A percentile compares a stretch with the other conserved stretches of the same genome.
Conservation (phyloP, 2,113 vertebrate species). For the Chloroceryle aenea region DNA sequence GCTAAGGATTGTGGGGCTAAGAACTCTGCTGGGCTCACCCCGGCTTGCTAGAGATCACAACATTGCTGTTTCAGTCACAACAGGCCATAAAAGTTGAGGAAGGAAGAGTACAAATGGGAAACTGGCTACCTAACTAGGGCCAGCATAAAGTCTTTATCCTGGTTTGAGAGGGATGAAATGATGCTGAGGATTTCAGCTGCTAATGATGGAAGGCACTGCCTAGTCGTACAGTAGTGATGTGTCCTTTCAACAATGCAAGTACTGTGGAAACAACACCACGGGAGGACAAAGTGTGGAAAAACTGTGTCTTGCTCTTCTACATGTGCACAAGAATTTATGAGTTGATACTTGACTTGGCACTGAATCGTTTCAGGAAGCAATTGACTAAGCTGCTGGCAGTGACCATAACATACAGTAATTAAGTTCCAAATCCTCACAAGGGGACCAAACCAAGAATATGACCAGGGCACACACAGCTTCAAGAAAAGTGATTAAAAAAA, state of each 20-base stretch:
- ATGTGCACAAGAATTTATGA: constrained; percentile 30
- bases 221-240: not conserved
- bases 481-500: constrained; percentile 23
- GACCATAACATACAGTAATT: constrained; percentile 53
- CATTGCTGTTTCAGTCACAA: not conserved
- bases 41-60: not conserved
- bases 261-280: not conserved
- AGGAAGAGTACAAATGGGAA: not conserved
- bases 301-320: not conserved
- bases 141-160: not conserved
- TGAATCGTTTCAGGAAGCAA: constrained; percentile 63
- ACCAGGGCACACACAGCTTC: constrained; percentile 20
- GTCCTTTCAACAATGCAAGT: not conserved
- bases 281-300: constrained; percentile 36
- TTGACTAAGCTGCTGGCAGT: constrained; percentile 48
- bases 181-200: not conserved
- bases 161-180: not conserved
- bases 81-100: not conserved
- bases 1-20: not conserved
- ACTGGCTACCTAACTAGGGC: not conserved
- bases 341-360: constrained; percentile 54
- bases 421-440: constrained; percentile 44
- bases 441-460: not conserved
- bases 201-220: not conserved
- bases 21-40: not conserved